Percentiles rank a stretch among this genome's conserved stretches.
Conservation (phyloP, 2,113 vertebrate species). For the Ciconia boyciana region DNA sequence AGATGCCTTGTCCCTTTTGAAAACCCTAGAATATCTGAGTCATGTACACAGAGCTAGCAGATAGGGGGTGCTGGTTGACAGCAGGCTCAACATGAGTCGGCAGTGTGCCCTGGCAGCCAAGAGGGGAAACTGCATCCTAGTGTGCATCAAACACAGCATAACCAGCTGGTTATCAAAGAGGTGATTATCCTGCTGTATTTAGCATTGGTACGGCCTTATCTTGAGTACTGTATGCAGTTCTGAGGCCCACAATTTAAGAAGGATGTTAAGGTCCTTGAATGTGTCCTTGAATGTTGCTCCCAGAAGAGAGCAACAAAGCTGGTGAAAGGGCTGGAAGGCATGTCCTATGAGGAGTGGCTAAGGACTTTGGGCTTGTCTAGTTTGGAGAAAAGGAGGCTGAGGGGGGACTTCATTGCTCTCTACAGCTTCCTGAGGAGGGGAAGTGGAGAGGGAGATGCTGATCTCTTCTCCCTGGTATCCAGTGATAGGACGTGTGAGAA, state of each 20-base stretch:
- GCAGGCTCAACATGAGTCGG: background rate
- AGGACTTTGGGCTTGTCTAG: background rate
- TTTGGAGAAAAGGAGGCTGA: background rate
- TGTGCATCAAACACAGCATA: too few relatives aligned
- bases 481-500: rapidly evolving
- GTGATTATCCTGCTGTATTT: background rate
- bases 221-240: background rate
- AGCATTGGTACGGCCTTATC: background rate
- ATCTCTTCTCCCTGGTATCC: background rate
- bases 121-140: rapidly evolving
- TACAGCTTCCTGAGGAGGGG: background rate
- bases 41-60: background rate
- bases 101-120: background rate
- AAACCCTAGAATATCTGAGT: background rate
- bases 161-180: background rate
- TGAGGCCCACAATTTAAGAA: background rate
- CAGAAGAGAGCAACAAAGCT: background rate
- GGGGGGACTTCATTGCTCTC: background rate
- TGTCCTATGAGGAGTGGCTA: background rate
- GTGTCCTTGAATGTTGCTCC: too few relatives aligned
- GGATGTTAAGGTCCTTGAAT: background rate
- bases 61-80: background rate
- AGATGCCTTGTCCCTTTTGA: background rate
- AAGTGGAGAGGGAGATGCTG: background rate
- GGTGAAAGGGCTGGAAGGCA: background rate